A percentile compares a stretch with the other conserved stretches of the same genome.
These are phyloP conservation scores for Punctoribates punctum DNA, from an alignment of 2,888 invertebrate species.

Conservation along the genomic window DNA sequence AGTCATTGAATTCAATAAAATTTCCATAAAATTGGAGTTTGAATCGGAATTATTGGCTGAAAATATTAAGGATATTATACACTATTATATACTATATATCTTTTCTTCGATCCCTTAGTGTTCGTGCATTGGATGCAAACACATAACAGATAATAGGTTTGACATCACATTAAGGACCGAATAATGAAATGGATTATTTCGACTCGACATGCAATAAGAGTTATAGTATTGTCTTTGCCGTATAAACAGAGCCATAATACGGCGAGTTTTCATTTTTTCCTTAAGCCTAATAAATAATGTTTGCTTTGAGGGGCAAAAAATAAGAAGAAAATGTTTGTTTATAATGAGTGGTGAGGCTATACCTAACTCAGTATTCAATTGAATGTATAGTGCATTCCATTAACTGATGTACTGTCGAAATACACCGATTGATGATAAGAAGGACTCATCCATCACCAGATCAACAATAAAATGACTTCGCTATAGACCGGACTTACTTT, in stretches of 20 bases:
- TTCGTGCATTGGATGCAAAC: not conserved
- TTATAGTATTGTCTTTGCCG: constrained; percentile 3
- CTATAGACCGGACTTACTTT: not conserved
- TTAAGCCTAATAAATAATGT: not conserved
- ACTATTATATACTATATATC: not conserved
- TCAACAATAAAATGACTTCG: constrained; percentile 21
- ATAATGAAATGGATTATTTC: constrained; percentile 32
- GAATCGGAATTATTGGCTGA: not conserved
- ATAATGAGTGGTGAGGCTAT: not conserved
- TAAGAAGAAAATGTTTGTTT: constrained; percentile 2
- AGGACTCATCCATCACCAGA: not conserved
- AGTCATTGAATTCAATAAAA: too few relatives aligned
- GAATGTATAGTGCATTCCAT: constrained; percentile 6
- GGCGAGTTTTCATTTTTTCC: not conserved
- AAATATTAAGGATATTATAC: not conserved
- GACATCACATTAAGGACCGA: constrained; percentile 12
- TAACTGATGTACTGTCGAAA: constrained; percentile 13
- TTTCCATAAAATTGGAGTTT: too few relatives aligned
- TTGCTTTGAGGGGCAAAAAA: constrained; percentile 1
- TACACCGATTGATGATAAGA: constrained; percentile 25
- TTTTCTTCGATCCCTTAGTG: not conserved
- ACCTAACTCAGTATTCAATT: not conserved
- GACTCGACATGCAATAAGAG: constrained; percentile 22
- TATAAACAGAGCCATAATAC: not conserved
- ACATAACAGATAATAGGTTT: constrained; percentile 12